A percentile compares a stretch with the other conserved stretches of the same genome.
Conservation (phyloP, 2,797 vertebrate species). For the Fundulus diaphanus region DNA sequence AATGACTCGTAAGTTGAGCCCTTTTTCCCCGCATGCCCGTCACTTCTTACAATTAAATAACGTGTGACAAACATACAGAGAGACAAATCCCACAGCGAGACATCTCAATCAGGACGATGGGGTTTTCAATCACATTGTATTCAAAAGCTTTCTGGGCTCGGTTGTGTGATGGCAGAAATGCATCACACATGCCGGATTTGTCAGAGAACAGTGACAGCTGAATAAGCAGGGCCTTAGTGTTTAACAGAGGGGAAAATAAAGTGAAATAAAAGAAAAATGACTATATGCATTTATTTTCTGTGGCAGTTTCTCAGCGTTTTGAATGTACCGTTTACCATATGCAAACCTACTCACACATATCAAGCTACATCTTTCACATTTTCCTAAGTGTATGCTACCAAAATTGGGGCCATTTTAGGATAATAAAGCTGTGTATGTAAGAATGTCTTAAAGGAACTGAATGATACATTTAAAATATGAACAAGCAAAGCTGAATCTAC, state of each 20-base stretch:
- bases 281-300: neutral
- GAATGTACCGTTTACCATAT: neutral
- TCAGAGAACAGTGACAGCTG: conserved; percentile 23
- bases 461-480: neutral
- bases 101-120: conserved; percentile 16
- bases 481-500: neutral
- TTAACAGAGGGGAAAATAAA: conserved; percentile 6
- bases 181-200: conserved; percentile 28
- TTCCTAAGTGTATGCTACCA: neutral
- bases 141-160: conserved; percentile 20
- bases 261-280: neutral
- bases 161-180: conserved; percentile 35
- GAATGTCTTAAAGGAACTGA: neutral
- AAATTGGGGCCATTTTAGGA: neutral
- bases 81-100: conserved; percentile 13
- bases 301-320: neutral
- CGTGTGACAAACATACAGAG: conserved; percentile 12
- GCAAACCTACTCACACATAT: neutral
- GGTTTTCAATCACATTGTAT: conserved; percentile 14
- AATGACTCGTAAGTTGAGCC: conserved; percentile 11
- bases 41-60: conserved; percentile 37
- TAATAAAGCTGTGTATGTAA: neutral
- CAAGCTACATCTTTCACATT: neutral
- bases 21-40: conserved; percentile 17
- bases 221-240: neutral